Conservation (phyloP, 2,888 invertebrate genomes). For the Nipponacmea schrenckii region DNA sequence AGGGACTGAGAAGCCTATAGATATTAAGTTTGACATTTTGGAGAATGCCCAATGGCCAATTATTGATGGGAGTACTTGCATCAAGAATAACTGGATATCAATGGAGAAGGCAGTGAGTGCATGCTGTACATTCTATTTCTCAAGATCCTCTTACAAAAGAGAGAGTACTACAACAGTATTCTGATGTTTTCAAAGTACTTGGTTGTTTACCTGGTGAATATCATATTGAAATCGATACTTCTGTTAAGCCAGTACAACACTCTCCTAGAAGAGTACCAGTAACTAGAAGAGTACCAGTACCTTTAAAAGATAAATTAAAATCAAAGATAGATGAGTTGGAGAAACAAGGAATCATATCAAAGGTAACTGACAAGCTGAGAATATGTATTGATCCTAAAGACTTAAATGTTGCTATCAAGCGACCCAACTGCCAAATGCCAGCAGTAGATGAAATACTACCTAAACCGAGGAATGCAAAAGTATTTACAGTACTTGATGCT, state of each 20-base stretch:
- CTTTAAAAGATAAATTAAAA: conserved; percentile 25
- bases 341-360: conserved; percentile 17
- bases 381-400: conserved; percentile 27
- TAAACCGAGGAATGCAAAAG: conserved; percentile 26
- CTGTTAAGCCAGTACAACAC: conserved; percentile 25
- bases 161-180: conserved; percentile 19
- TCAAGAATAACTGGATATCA: not conserved
- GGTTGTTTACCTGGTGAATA: conserved; percentile 30
- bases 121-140: not conserved
- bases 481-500: conserved; percentile 35
- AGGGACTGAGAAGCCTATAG: not conserved
- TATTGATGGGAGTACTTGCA: not conserved
- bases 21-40: not conserved
- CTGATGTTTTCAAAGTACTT: conserved; percentile 31
- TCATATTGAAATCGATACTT: conserved; percentile 20
- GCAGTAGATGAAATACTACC: conserved; percentile 29
- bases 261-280: conserved; percentile 31
- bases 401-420: conserved; percentile 32
- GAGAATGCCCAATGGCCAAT: not conserved
- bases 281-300: conserved; percentile 30
- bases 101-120: not conserved
- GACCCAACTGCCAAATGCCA: conserved; percentile 27
- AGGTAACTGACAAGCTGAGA: conserved; percentile 15
- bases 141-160: not conserved
- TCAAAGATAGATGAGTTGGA: conserved; percentile 24